Evolutionary conservation across 2,888 invertebrate genomes (phyloP).

Genomic region (Apodemia duryi): DNA sequence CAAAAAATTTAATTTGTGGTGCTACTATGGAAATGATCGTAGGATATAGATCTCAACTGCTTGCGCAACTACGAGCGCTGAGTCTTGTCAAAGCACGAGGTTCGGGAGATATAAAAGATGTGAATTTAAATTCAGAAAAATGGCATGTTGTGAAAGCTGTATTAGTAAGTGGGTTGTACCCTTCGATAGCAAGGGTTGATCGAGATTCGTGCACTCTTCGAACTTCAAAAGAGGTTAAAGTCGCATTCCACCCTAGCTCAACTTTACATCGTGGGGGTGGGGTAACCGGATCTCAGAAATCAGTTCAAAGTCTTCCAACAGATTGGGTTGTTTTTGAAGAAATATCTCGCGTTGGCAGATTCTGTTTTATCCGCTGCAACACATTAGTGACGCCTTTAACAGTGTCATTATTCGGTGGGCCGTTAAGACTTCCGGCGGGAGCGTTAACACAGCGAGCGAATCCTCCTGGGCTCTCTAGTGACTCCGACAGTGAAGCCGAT

Average conservation of each 20-base stretch:
- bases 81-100: slow-evolving; percentile 84
- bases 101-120: slow-evolving; percentile 84
- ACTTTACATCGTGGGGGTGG: slow-evolving; percentile 81
- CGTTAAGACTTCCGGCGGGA: slow-evolving; percentile 78
- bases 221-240: slow-evolving; percentile 80
- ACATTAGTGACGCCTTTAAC: slow-evolving; percentile 90
- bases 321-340: slow-evolving; percentile 95
- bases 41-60: slow-evolving; percentile 89
- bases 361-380: slow-evolving; percentile 87
- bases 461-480: slow-evolving; percentile 66
- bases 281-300: slow-evolving; percentile 47
- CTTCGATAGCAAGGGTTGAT: slow-evolving; percentile 89
- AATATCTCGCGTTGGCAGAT: slow-evolving; percentile 84
- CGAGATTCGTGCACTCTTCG: slow-evolving; percentile 80
- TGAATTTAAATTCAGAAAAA: slow-evolving; percentile 90
- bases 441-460: slow-evolving; percentile 67
- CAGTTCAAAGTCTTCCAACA: slow-evolving; percentile 77
- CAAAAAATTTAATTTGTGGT: slow-evolving; percentile 86
- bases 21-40: slow-evolving; percentile 95
- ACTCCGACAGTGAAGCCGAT: slow-evolving; percentile 69
- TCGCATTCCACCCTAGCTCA: slow-evolving; percentile 80
- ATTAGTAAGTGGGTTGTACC: slow-evolving; percentile 93
- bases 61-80: slow-evolving; percentile 88
- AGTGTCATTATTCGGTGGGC: slow-evolving; percentile 88
- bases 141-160: slow-evolving; percentile 96